phyloP scores from a whole-genome alignment of 2,797 vertebrate species.

The Arctocebus calabarensis region DNA sequence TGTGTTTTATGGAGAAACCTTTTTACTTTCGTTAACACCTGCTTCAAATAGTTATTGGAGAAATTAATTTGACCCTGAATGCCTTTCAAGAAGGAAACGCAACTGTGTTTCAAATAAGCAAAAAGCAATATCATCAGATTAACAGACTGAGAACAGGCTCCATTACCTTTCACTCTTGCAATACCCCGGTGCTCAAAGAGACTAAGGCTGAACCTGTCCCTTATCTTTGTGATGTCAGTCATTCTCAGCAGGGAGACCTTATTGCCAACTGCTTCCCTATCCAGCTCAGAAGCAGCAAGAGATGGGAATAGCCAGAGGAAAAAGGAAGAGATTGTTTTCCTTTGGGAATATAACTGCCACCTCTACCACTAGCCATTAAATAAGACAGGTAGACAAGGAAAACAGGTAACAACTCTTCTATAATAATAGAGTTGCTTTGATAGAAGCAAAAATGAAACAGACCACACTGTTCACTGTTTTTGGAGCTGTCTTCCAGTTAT shows the following conservation, averaged over 20 bases:
- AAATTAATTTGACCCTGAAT: constrained; percentile 53
- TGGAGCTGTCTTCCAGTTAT: not conserved
- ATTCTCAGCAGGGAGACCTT: not conserved
- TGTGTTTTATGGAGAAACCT: not conserved
- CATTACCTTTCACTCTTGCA: not conserved
- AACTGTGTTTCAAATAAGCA: not conserved
- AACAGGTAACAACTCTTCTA: not conserved
- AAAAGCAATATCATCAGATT: not conserved
- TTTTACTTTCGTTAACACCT: constrained; percentile 63
- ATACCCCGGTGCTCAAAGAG: not conserved
- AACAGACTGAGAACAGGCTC: not conserved
- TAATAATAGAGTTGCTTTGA: not conserved
- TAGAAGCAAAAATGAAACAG: not conserved
- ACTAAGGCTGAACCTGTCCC: not conserved
- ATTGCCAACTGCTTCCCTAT: not conserved
- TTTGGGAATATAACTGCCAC: not conserved
- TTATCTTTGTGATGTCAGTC: not conserved
- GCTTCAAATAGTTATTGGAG: constrained; percentile 44
- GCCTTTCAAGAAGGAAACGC: constrained; percentile 25
- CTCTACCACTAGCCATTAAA: not conserved
- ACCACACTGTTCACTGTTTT: not conserved
- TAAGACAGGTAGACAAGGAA: not conserved
- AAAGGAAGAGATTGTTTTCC: not conserved
- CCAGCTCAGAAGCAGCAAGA: not conserved
- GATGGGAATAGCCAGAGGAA: not conserved